Percentiles rank a stretch among this genome's conserved stretches.
Evolutionary conservation across 2,797 vertebrate species (phyloP).

Genomic region (Discoglossus pictus): DNA sequence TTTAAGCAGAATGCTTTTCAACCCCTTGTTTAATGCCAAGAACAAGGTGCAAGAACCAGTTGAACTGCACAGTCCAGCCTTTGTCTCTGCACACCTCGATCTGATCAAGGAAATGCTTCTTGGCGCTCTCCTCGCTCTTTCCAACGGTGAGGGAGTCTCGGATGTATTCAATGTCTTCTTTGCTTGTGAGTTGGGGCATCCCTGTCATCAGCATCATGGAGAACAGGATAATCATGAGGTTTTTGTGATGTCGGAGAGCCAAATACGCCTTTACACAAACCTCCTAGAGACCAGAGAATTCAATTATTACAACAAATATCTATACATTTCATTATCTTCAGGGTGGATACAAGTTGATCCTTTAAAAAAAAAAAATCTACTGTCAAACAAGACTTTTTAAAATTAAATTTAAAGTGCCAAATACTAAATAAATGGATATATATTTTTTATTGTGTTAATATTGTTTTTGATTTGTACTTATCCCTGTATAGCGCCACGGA

Average conservation of each 20-base stretch:
- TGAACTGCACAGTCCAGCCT: constrained; percentile 98
- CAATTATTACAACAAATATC: not conserved
- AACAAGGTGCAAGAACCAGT: constrained; percentile 97
- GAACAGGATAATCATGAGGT: constrained; percentile 96
- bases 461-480: too few relatives aligned
- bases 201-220: constrained; percentile 99
- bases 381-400: too few relatives aligned
- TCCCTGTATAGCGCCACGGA: too few relatives aligned
- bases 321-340: too few relatives aligned
- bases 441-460: too few relatives aligned
- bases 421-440: too few relatives aligned
- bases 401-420: too few relatives aligned
- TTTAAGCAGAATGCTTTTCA: constrained; percentile 90
- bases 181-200: constrained; percentile 96
- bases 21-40: constrained; percentile 96
- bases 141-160: constrained; percentile 92
- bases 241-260: constrained; percentile 93
- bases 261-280: constrained; percentile 94
- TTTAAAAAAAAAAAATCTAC: too few relatives aligned
- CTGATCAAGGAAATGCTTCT: constrained; percentile 94
- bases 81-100: constrained; percentile 98
- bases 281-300: constrained; percentile 67
- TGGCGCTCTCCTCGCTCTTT: constrained; percentile 85
- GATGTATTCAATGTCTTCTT: constrained; percentile 97
- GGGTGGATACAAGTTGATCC: too few relatives aligned